Evolutionary conservation across 1,140 invertebrate genomes (phyloP), one percentile per base, ranked within the genome.

Genomic region (Trichonephila inaurata): DNA sequence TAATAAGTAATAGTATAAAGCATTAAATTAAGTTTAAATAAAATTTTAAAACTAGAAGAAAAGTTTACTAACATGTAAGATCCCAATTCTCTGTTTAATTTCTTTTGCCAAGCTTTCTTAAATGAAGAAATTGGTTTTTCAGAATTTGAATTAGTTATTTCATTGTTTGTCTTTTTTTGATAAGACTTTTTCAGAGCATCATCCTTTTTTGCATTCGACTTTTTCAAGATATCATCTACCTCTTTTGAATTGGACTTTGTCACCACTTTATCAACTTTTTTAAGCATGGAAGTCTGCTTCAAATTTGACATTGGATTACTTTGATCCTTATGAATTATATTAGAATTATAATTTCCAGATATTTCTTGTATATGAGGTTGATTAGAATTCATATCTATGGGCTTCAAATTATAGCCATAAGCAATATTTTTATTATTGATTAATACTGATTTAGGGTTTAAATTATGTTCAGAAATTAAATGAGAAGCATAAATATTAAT

Each of bases 21-120:
- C 0, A 51, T 10, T 51, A 51, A 40, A 51, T 51, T 12, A 51
- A 5, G 10, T 5, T 51, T 51, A 51, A 7, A 51, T 51, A 51
- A 51, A 51, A 51, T 51, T 51, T 51, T 10, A 51, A 51, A 51
- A 33, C 28, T 8, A 21, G 14, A 89, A 72, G 4, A 77, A 72
- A 28, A 64, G 33, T 61, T 18, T 89, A 94, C 90, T 89, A 77
- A 94, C 89, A 94, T 94, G 81, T 94, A 94, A 8, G 94, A 92
- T 16, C 94, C 93, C 18, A 94, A 24, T 90, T 94, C 94, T 93
- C 93, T 82, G 14, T 83, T 90, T 24, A 94, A 60, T 64, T 94
- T 94, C 81, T 77, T 94, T 90, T 94, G 64, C 94, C 94, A 94
- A 14, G 93, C 93, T 33, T 82, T 94, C 61, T 92, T 87, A 51